Evolutionary conservation across 2,888 invertebrate genomes (phyloP).

Genomic region (Neria commutata): DNA sequence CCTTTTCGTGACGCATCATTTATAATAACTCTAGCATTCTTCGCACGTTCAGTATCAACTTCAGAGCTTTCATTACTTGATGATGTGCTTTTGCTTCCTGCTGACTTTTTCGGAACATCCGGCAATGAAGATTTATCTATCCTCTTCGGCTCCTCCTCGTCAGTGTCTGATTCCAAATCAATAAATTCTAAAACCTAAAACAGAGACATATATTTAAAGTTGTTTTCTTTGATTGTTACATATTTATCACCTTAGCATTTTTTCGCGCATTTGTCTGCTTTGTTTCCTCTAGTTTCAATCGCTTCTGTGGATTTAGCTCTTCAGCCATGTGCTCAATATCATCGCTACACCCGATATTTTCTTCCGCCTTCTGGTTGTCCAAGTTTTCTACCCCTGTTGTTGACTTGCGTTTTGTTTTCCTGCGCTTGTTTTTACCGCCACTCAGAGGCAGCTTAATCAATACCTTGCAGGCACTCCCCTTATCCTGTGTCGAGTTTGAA

Average conservation of each 20-base stretch:
- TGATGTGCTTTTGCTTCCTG: too few relatives aligned
- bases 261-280: neutral
- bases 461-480: slow-evolving; percentile 31
- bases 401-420: slow-evolving; percentile 35
- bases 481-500: neutral
- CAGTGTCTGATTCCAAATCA: slow-evolving; percentile 13
- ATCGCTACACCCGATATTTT: slow-evolving; percentile 44
- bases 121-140: slow-evolving; percentile 13
- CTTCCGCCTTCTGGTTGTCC: neutral
- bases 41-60: too few relatives aligned
- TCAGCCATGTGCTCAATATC: slow-evolving; percentile 40
- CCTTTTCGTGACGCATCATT: neutral
- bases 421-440: slow-evolving; percentile 43
- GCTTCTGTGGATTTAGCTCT: slow-evolving; percentile 47
- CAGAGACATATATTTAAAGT: neutral
- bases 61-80: too few relatives aligned
- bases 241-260: neutral
- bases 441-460: slow-evolving; percentile 52
- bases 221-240: neutral
- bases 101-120: too few relatives aligned
- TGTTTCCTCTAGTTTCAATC: slow-evolving; percentile 34
- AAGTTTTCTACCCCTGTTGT: too few relatives aligned
- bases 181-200: neutral
- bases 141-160: slow-evolving; percentile 23
- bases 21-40: too few relatives aligned